These are phyloP conservation scores for Amphimallon solstitiale DNA, from an alignment of 2,888 invertebrate species.

Conservation along the genomic window DNA sequence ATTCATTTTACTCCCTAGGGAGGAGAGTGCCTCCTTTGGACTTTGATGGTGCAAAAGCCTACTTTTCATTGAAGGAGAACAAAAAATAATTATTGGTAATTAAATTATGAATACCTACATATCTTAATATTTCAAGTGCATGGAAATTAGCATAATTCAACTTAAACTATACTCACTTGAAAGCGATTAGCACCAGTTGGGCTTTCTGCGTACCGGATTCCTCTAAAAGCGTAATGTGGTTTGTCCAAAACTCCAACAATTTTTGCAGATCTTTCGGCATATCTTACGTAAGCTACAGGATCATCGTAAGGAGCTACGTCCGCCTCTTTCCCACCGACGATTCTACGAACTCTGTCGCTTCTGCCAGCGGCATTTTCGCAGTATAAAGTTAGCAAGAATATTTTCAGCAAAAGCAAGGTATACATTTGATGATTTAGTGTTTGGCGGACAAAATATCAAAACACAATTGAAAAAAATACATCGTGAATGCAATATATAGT, in stretches of 20 bases:
- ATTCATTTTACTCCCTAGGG: too few species aligned
- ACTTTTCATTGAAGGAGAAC: too few species aligned
- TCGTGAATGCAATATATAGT: too few species aligned
- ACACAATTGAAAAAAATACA: slow-evolving; percentile 12
- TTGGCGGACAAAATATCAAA: not conserved
- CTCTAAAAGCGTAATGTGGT: slow-evolving; percentile 75
- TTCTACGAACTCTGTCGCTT: slow-evolving; percentile 58
- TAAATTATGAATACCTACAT: too few species aligned
- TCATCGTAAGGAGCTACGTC: slow-evolving; percentile 76
- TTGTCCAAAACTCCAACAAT: slow-evolving; percentile 72
- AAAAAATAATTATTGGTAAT: too few species aligned
- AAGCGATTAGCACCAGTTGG: slow-evolving; percentile 70
- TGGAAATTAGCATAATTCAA: too few species aligned
- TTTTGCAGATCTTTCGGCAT: slow-evolving; percentile 71
- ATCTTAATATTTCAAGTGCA: too few species aligned
- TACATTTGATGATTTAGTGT: slow-evolving; percentile 6
- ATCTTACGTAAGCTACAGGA: slow-evolving; percentile 75
- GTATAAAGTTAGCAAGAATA: not conserved
- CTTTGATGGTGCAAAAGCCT: too few species aligned
- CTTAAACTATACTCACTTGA: slow-evolving; percentile 65
- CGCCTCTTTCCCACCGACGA: slow-evolving; percentile 77
- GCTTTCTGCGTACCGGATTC: slow-evolving; percentile 75
- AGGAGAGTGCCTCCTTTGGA: too few species aligned
- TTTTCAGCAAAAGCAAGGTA: not conserved
- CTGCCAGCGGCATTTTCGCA: not conserved